A percentile compares a stretch with the other conserved stretches of the same genome.
Evolutionary conservation across 2,113 vertebrate species (phyloP).

Genomic region (Periophthalmodon schlosseri): DNA sequence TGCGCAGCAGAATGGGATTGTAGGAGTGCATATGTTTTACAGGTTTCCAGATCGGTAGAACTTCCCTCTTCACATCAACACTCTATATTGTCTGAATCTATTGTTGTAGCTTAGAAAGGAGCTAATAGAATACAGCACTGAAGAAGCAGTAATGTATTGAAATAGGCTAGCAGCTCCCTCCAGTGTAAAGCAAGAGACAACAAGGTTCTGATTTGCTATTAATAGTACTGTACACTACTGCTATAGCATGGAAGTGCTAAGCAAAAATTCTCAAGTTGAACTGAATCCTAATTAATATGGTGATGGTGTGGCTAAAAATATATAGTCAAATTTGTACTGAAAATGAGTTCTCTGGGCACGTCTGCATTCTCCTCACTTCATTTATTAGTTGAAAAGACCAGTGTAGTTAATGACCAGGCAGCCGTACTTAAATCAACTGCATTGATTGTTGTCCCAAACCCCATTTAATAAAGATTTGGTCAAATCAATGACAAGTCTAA

Average conservation of each 20-base stretch:
- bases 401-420: constrained; percentile 20
- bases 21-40: constrained; percentile 16
- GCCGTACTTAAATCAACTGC: constrained; percentile 38
- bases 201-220: neutral
- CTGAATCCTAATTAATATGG: too few species aligned
- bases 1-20: neutral
- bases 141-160: constrained; percentile 20
- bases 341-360: too few species aligned
- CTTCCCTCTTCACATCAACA: constrained; percentile 26
- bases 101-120: constrained; percentile 19
- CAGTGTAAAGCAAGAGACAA: constrained; percentile 53
- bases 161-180: constrained; percentile 56
- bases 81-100: constrained; percentile 19
- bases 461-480: constrained; percentile 40
- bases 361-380: too few species aligned
- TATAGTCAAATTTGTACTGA: neutral
- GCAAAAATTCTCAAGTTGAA: too few species aligned
- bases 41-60: constrained; percentile 27
- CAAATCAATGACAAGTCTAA: neutral
- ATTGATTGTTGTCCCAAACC: constrained; percentile 44
- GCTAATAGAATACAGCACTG: neutral
- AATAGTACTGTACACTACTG: neutral
- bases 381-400: constrained; percentile 10
- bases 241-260: neutral
- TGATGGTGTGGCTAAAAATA: neutral